A percentile compares a stretch with the other conserved stretches of the same genome.
Conservation (phyloP, 1,140 invertebrate species). For the Drosophila aff. region DNA sequence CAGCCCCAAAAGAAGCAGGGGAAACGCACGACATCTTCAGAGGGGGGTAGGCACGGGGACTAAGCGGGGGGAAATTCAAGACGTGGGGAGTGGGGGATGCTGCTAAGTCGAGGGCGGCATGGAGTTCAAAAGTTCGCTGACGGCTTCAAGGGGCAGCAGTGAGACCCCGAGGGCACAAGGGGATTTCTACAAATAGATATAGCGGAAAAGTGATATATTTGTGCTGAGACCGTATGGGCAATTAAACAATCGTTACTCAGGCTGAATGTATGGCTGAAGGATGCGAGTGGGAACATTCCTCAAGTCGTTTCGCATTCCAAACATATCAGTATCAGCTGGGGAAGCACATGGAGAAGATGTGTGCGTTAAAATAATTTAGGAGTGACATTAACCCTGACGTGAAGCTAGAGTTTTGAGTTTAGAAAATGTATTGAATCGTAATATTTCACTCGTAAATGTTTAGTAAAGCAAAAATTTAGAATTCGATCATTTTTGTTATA, state of each 20-base stretch:
- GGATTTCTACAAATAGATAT: slow-evolving; percentile 36
- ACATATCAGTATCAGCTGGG: slow-evolving; percentile 19
- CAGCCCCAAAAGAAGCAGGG: slow-evolving; percentile 32
- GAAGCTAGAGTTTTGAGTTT: too few relatives aligned
- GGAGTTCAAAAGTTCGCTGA: slow-evolving; percentile 52
- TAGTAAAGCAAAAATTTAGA: background rate
- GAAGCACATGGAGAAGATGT: slow-evolving; percentile 5
- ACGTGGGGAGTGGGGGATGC: background rate
- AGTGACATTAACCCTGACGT: slow-evolving; percentile 1
- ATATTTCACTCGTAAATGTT: background rate
- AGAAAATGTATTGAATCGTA: background rate
- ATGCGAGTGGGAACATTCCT: slow-evolving; percentile 21
- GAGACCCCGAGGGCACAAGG: slow-evolving; percentile 25
- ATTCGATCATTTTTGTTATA: too few relatives aligned
- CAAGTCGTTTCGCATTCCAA: slow-evolving; percentile 28
- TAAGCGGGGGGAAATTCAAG: background rate
- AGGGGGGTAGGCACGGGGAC: background rate
- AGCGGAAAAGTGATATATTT: slow-evolving; percentile 45
- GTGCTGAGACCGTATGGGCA: slow-evolving; percentile 66
- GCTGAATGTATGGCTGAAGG: slow-evolving; percentile 17
- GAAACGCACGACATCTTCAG: slow-evolving; percentile 26
- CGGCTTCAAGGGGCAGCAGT: slow-evolving; percentile 14
- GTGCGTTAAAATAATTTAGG: background rate
- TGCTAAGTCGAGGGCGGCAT: slow-evolving; percentile 13
- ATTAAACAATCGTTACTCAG: slow-evolving; percentile 59